Evolutionary conservation across 2,797 vertebrate species (phyloP).

Genomic region (Lagocephalus sceleratus): DNA sequence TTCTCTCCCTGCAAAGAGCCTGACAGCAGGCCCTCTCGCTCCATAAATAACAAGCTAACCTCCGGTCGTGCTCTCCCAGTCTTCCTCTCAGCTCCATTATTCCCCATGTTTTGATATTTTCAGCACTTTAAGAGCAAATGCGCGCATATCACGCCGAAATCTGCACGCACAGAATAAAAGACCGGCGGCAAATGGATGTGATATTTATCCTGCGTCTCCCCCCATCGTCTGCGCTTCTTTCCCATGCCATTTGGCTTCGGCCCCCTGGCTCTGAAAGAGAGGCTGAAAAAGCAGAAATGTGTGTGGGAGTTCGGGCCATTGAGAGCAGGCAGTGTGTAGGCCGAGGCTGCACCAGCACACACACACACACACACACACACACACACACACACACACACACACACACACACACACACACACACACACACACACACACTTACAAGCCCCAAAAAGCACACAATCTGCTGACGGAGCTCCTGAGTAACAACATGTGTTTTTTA

Average conservation of each 20-base stretch:
- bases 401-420: conserved; percentile 8
- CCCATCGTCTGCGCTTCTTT: conserved; percentile 5
- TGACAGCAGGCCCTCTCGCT: conserved; percentile 84
- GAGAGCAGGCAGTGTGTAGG: conserved; percentile 54
- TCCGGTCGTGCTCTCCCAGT: conserved; percentile 9
- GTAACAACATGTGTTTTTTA: not conserved
- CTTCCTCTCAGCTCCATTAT: conserved; percentile 12
- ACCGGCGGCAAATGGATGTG: not conserved
- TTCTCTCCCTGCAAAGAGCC: conserved; percentile 77
- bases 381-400: conserved; percentile 5
- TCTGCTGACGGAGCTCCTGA: conserved; percentile 19
- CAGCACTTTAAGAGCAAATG: conserved; percentile 2
- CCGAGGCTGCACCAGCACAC: conserved; percentile 25
- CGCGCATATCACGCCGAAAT: not conserved
- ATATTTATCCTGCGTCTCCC: not conserved
- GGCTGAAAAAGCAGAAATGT: conserved; percentile 56
- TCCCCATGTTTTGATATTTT: not conserved
- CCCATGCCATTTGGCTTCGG: conserved; percentile 24
- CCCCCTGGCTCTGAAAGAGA: conserved; percentile 13
- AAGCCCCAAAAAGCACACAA: conserved; percentile 4
- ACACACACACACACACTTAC: not conserved
- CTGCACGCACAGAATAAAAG: not conserved
- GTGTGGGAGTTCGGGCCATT: conserved; percentile 83
- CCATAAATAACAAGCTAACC: conserved; percentile 47
- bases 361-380: conserved; percentile 6